phyloP scores from a whole-genome alignment of 1,140 invertebrate genomes.

The Globodera ellingtonae region DNA sequence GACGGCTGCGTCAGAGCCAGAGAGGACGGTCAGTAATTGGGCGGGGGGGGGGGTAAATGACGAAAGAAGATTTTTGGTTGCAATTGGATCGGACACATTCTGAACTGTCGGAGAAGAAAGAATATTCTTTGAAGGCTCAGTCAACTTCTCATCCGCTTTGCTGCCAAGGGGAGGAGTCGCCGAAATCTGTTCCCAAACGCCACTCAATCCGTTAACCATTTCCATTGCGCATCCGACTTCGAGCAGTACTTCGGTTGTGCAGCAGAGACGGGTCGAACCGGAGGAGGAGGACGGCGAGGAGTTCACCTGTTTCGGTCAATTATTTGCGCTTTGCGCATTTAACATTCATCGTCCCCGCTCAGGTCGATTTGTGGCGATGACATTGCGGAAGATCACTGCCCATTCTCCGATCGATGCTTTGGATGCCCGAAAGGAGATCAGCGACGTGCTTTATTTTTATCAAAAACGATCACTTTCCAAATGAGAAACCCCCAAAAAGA shows the following conservation, averaged over 20 bases:
- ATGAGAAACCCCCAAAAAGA: neutral
- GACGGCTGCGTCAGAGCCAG: too few species aligned
- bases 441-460: slow-evolving; percentile 20
- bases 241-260: neutral
- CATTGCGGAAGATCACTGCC: slow-evolving; percentile 10
- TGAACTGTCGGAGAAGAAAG: too few species aligned
- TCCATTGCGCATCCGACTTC: neutral
- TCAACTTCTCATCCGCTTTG: neutral
- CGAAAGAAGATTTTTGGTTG: too few species aligned
- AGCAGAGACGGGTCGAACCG: neutral
- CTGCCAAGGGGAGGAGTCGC: neutral
- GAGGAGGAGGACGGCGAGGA: slow-evolving; percentile 14
- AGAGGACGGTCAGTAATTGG: too few species aligned
- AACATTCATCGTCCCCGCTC: too few species aligned
- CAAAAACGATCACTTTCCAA: neutral
- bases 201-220: neutral
- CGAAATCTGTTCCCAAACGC: neutral
- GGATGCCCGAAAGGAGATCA: slow-evolving; percentile 25
- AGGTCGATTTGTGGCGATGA: slow-evolving; percentile 23
- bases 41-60: too few species aligned
- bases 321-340: neutral
- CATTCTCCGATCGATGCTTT: slow-evolving; percentile 16
- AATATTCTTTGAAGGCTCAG: too few species aligned
- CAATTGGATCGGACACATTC: too few species aligned
- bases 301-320: slow-evolving; percentile 24